Evolutionary conservation across 2,113 vertebrate species (phyloP).

Genomic region (Diglossa brunneiventris): DNA sequence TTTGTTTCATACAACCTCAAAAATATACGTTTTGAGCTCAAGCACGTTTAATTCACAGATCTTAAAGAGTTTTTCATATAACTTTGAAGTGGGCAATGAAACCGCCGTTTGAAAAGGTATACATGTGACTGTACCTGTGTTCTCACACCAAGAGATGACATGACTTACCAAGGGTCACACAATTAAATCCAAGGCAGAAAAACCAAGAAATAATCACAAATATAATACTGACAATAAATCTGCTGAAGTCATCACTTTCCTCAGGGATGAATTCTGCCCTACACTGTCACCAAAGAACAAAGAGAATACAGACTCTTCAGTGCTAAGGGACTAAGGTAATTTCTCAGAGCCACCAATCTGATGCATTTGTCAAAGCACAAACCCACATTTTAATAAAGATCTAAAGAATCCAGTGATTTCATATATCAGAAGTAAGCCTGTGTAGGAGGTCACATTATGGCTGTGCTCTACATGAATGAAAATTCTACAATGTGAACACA

Average conservation of each 20-base stretch:
- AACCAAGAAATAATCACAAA: background rate
- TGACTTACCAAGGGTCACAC: background rate
- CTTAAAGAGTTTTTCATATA: background rate
- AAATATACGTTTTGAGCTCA: background rate
- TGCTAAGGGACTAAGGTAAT: background rate
- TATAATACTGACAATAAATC: background rate
- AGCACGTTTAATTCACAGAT: background rate
- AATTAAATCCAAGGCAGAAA: background rate
- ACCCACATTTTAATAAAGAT: background rate
- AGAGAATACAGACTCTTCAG: background rate
- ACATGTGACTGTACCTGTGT: background rate
- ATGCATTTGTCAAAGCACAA: background rate
- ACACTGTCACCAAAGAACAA: background rate
- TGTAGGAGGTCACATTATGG: background rate
- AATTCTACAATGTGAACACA: constrained; percentile 3
- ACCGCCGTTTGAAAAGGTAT: background rate
- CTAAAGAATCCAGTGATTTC: constrained; percentile 13
- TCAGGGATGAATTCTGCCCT: background rate
- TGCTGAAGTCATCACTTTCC: background rate
- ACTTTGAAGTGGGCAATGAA: background rate
- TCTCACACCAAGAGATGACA: background rate
- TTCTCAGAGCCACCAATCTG: background rate
- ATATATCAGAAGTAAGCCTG: background rate
- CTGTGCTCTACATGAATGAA: background rate
- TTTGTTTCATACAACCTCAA: background rate